Percentiles rank a stretch among this genome's conserved stretches.
Conservation (phyloP, 2,797 vertebrate genomes). For the Lepus oiostolus region DNA sequence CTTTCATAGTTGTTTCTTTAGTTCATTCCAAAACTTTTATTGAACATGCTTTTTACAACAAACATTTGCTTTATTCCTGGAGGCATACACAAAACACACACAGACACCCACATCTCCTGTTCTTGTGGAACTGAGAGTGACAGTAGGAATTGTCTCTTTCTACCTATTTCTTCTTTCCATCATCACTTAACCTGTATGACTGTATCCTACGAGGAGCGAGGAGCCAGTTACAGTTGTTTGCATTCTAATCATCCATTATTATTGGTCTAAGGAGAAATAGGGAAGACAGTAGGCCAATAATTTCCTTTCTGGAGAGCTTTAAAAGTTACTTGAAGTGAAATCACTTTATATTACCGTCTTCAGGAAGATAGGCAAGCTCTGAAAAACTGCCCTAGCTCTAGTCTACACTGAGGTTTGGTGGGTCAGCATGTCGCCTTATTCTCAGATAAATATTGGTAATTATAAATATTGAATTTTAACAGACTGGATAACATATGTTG, state of each 20-base stretch:
- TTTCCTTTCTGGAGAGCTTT: background rate
- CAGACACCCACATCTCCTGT: background rate
- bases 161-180: background rate
- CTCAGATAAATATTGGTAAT: background rate
- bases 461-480: background rate
- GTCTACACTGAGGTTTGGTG: background rate
- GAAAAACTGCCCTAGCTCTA: background rate
- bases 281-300: background rate
- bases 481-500: background rate
- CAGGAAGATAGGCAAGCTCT: background rate
- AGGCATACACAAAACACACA: background rate
- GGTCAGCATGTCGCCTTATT: background rate
- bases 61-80: background rate
- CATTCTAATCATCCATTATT: background rate
- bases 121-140: background rate
- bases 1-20: background rate
- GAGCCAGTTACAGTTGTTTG: background rate
- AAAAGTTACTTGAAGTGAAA: background rate
- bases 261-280: background rate
- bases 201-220: background rate
- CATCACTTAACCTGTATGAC: background rate
- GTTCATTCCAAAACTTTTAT: constrained; percentile 3
- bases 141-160: background rate
- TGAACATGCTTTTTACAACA: background rate
- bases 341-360: background rate